phyloP scores from a whole-genome alignment of 2,113 vertebrate species.

The Calypte anna region DNA sequence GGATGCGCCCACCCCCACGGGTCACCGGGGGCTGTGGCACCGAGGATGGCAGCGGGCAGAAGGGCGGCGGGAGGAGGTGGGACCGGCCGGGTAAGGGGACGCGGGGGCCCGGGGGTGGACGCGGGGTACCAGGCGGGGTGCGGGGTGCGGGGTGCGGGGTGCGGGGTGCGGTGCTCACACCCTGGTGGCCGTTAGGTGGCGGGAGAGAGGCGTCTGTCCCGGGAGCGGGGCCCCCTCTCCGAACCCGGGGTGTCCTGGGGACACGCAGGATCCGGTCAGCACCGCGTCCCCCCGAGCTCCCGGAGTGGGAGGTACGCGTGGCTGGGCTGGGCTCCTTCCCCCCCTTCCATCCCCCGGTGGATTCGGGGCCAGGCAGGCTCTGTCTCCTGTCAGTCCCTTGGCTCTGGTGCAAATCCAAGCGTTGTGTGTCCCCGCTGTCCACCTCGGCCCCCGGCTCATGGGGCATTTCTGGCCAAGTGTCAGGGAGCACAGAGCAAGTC shows the following conservation, averaged over 20 bases:
- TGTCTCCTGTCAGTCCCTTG: not conserved
- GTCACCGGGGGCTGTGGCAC: not conserved
- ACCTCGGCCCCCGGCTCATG: not conserved
- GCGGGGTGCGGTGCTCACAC: too few relatives aligned
- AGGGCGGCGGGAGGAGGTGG: too few relatives aligned
- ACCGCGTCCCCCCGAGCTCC: not conserved
- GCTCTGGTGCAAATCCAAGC: not conserved
- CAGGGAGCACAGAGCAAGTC: not conserved
- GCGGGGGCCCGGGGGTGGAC: too few relatives aligned
- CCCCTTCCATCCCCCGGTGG: not conserved
- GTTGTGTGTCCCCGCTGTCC: fast-evolving
- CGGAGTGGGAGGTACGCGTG: fast-evolving
- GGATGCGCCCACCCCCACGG: constrained; percentile 64
- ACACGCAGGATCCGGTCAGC: not conserved
- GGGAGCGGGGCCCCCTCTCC: not conserved
- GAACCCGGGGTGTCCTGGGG: not conserved
- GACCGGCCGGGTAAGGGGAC: too few relatives aligned
- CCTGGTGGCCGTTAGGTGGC: not conserved
- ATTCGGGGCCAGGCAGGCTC: not conserved
- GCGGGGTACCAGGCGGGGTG: too few relatives aligned
- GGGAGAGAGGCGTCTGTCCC: not conserved
- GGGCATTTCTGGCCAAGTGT: not conserved
- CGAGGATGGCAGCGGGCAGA: too few relatives aligned
- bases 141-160: too few relatives aligned
- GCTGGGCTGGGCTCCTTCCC: not conserved